A percentile compares a stretch with the other conserved stretches of the same genome.
These are phyloP conservation scores for Gnatocerus cornutus DNA, from an alignment of 2,888 invertebrate genomes.

Conservation along the genomic window DNA sequence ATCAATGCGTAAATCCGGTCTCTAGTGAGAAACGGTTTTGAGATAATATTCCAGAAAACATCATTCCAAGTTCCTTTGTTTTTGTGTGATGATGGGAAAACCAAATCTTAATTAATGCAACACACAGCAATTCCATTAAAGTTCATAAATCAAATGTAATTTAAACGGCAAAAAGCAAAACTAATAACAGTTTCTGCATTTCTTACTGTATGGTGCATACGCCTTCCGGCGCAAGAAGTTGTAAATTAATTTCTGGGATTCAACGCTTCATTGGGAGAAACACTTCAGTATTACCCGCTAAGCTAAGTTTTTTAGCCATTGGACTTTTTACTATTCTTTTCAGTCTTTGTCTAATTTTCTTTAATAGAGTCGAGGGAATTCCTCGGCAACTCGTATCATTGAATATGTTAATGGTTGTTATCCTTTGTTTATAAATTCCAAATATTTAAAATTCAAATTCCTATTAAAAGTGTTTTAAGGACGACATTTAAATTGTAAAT, in stretches of 20 bases:
- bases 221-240: constrained; percentile 36
- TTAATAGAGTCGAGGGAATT: constrained; percentile 22
- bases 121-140: constrained; percentile 41
- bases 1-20: constrained; percentile 23
- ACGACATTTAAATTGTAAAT: constrained; percentile 48
- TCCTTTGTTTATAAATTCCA: constrained; percentile 48
- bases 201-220: constrained; percentile 38
- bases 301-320: too few species aligned
- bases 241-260: constrained; percentile 45
- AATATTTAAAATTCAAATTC: constrained; percentile 49
- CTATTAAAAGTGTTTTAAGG: constrained; percentile 47
- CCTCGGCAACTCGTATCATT: constrained; percentile 29
- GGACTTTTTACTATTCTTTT: too few species aligned
- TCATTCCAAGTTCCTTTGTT: constrained; percentile 26
- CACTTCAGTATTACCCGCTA: constrained; percentile 15
- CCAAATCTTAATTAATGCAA: constrained; percentile 41
- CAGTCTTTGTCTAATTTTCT: neutral
- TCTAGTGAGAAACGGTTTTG: constrained; percentile 7
- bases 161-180: constrained; percentile 47
- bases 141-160: constrained; percentile 44
- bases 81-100: constrained; percentile 25
- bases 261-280: constrained; percentile 35
- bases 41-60: constrained; percentile 31
- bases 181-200: constrained; percentile 47
- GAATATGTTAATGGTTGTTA: constrained; percentile 45